Percentiles rank a stretch among this genome's conserved stretches.
Conservation (phyloP, 2,113 vertebrate species). For the Tautogolabrus adspersus region DNA sequence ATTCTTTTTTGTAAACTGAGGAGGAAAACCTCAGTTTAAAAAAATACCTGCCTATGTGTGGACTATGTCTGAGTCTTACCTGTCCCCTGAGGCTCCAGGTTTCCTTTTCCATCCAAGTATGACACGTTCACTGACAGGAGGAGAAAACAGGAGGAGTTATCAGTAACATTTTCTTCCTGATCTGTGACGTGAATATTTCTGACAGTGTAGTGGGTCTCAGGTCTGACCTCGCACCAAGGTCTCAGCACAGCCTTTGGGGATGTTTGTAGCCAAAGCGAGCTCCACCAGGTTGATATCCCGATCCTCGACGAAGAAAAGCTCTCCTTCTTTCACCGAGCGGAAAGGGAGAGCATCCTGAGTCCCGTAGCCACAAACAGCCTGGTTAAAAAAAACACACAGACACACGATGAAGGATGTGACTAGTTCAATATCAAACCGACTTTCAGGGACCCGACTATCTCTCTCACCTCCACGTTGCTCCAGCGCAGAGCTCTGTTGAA, state of each 20-base stretch:
- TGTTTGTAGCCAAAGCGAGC: constrained; percentile 90
- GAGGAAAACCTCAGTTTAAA: too few relatives aligned
- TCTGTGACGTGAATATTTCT: background rate
- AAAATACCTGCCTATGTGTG: too few relatives aligned
- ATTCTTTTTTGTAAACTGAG: too few relatives aligned
- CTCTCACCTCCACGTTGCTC: constrained; percentile 91
- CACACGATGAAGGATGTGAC: background rate
- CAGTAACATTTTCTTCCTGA: background rate
- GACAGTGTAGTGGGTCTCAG: fast-evolving
- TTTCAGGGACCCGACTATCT: too few relatives aligned
- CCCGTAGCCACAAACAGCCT: constrained; percentile 90
- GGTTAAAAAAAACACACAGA: background rate
- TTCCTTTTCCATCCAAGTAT: constrained; percentile 93
- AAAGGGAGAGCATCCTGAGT: constrained; percentile 88
- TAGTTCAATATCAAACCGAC: background rate
- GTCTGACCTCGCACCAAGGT: constrained; percentile 88
- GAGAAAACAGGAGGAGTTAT: background rate
- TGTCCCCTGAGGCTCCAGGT: constrained; percentile 90
- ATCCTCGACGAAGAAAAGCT: constrained; percentile 91
- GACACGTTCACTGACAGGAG: constrained; percentile 88
- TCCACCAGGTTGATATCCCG: constrained; percentile 92
- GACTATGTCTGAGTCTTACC: constrained; percentile 71
- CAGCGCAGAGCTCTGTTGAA: constrained; percentile 92
- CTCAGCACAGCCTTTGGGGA: constrained; percentile 92
- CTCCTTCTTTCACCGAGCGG: constrained; percentile 88